phyloP scores from a whole-genome alignment of 2,113 vertebrate species.

The Corythornis madagascariensis region DNA sequence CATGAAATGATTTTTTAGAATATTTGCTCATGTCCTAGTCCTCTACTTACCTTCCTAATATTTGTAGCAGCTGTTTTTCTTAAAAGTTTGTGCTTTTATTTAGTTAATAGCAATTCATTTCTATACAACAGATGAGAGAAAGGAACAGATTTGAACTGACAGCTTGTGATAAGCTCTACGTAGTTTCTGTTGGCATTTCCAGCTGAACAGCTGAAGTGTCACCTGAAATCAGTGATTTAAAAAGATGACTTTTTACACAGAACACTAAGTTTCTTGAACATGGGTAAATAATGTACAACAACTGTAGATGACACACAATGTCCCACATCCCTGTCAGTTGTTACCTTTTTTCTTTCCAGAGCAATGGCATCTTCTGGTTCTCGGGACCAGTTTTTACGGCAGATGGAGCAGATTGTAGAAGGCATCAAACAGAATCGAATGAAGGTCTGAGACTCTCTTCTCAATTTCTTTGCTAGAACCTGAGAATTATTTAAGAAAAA shows the following conservation, averaged over 20 bases:
- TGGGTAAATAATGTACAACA: not conserved
- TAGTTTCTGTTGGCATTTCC: not conserved
- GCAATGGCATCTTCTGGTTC: constrained; percentile 93
- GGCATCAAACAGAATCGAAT: constrained; percentile 96
- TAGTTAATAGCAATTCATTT: not conserved
- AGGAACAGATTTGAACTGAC: not conserved
- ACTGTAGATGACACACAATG: not conserved
- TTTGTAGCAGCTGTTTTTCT: not conserved
- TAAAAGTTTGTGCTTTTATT: not conserved
- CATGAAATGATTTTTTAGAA: not conserved
- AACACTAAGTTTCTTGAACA: not conserved
- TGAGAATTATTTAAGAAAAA: not conserved
- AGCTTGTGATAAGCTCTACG: not conserved
- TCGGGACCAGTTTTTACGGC: constrained; percentile 94
- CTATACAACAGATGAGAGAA: not conserved
- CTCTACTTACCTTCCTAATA: not conserved
- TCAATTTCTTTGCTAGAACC: not conserved
- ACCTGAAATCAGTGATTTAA: not conserved
- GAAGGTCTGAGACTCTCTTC: constrained; percentile 79
- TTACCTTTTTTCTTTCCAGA: constrained; percentile 70
- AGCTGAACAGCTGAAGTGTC: not conserved
- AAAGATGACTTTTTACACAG: not conserved
- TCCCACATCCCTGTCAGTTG: not conserved
- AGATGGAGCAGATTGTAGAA: constrained; percentile 99
- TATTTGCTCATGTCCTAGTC: not conserved